Conservation (phyloP, 2,888 invertebrate species). For the Gastracanthus pulcherrimus region DNA sequence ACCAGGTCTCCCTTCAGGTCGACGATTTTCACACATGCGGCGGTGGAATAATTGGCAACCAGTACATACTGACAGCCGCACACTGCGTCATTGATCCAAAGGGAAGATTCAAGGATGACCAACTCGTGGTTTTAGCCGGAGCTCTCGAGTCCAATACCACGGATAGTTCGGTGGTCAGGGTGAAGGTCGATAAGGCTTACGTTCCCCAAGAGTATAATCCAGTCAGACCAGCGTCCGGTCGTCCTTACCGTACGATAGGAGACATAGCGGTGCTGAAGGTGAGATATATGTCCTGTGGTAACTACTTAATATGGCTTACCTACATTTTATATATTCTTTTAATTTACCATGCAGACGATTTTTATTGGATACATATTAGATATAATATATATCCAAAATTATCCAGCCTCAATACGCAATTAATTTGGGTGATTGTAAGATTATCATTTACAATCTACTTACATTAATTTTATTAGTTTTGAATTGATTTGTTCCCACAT, state of each 20-base stretch:
- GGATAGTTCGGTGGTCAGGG: background rate
- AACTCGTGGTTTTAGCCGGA: background rate
- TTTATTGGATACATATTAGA: too few relatives aligned
- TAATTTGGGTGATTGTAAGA: too few relatives aligned
- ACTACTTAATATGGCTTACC: background rate
- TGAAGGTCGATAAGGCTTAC: background rate
- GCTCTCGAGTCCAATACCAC: background rate
- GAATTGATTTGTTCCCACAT: too few relatives aligned
- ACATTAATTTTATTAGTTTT: too few relatives aligned
- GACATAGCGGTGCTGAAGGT: conserved; percentile 23
- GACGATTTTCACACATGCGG: conserved; percentile 60
- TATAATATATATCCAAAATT: too few relatives aligned
- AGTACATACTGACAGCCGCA: conserved; percentile 63
- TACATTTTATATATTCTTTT: background rate
- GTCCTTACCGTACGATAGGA: background rate
- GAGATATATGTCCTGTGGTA: background rate
- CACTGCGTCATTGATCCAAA: conserved; percentile 52
- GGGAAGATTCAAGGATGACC: background rate
- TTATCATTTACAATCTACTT: too few relatives aligned
- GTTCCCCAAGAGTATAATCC: background rate
- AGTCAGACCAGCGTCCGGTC: too few relatives aligned
- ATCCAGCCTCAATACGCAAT: too few relatives aligned
- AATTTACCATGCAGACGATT: too few relatives aligned
- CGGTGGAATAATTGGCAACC: conserved; percentile 59
- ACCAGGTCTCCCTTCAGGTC: conserved; percentile 61